Percentiles rank a stretch among this genome's conserved stretches.
These are phyloP conservation scores for Holcopasites calliopsidis DNA, from an alignment of 1,140 invertebrate species.

Conservation along the genomic window DNA sequence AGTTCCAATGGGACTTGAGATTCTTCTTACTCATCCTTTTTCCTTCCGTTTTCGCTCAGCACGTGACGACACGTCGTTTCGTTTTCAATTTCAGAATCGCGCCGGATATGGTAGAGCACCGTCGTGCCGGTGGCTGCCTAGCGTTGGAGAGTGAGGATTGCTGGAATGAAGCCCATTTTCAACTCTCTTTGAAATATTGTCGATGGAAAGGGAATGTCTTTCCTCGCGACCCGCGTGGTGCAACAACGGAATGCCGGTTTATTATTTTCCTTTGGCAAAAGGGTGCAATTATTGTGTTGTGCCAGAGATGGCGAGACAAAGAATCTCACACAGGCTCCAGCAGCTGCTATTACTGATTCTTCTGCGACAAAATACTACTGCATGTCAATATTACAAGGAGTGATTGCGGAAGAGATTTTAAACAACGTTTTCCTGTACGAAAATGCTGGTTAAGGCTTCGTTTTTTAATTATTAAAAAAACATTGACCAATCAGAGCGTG, in stretches of 20 bases:
- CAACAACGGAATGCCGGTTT: neutral
- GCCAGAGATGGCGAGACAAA: too few relatives aligned
- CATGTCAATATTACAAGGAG: too few relatives aligned
- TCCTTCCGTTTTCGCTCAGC: conserved; percentile 31
- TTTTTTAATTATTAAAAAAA: too few relatives aligned
- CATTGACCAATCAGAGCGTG: too few relatives aligned
- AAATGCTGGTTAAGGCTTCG: too few relatives aligned
- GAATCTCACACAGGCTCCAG: too few relatives aligned
- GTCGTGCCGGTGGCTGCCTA: neutral
- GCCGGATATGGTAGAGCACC: conserved; percentile 16
- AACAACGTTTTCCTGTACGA: too few relatives aligned
- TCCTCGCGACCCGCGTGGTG: neutral
- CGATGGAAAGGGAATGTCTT: neutral
- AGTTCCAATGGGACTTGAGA: conserved; percentile 29
- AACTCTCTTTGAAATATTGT: conserved; percentile 21
- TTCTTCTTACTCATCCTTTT: conserved; percentile 13
- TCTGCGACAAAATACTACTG: too few relatives aligned
- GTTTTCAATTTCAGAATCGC: conserved; percentile 46
- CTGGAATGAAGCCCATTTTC: conserved; percentile 3
- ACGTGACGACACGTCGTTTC: conserved; percentile 36
- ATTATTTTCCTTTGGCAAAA: neutral
- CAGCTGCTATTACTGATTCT: too few relatives aligned
- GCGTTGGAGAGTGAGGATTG: conserved; percentile 13
- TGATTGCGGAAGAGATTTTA: too few relatives aligned
- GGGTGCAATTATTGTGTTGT: neutral